phyloP scores from a whole-genome alignment of 2,113 vertebrate genomes.

The Sorex fumeus region DNA sequence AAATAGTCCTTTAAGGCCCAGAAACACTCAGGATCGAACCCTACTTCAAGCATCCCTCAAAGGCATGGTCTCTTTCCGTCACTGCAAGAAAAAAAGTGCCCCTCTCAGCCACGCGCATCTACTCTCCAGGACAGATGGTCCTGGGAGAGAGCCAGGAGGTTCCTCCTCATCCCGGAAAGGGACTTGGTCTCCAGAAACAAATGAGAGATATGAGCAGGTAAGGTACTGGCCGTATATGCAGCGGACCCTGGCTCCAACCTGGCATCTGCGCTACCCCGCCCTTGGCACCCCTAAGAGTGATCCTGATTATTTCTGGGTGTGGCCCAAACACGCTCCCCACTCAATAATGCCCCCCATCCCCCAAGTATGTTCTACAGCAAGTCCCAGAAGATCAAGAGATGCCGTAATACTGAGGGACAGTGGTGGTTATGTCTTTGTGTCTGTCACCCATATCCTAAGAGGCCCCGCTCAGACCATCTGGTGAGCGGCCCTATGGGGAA shows the following conservation, averaged over 20 bases:
- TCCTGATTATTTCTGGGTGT: too few relatives aligned
- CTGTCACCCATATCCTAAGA: constrained; percentile 72
- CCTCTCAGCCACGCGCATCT: neutral
- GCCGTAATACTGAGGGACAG: constrained; percentile 17
- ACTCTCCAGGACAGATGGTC: neutral
- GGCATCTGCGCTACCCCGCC: too few relatives aligned
- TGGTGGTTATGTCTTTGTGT: constrained; percentile 71
- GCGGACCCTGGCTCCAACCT: too few relatives aligned
- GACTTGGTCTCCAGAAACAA: neutral
- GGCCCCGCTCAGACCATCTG: constrained; percentile 79
- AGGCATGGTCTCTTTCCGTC: neutral
- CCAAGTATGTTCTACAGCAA: constrained; percentile 48
- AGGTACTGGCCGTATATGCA: too few relatives aligned
- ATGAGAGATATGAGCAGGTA: neutral
- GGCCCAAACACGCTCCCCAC: too few relatives aligned
- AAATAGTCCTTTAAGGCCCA: neutral
- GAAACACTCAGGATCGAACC: neutral
- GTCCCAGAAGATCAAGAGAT: constrained; percentile 12
- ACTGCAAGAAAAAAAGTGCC: neutral
- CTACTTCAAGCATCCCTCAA: neutral
- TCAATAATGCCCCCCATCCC: too few relatives aligned
- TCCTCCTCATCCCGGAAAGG: neutral
- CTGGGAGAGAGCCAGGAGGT: neutral
- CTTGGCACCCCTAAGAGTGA: too few relatives aligned
- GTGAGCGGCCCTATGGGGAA: constrained; percentile 76